phyloP scores from a whole-genome alignment of 2,888 invertebrate species.

The Galeopsomyia nigrocyanea region DNA sequence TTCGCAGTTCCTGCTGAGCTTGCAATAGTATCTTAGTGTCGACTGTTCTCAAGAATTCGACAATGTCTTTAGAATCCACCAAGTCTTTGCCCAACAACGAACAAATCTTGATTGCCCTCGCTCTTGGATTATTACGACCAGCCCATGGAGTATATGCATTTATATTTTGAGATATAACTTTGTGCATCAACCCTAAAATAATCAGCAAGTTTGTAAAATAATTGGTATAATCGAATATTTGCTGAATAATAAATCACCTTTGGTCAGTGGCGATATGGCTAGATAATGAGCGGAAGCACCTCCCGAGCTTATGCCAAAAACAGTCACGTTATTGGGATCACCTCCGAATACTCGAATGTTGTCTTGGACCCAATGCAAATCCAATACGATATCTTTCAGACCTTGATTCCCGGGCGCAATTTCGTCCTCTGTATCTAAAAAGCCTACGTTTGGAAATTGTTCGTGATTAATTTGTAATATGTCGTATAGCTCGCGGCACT shows the following conservation, averaged over 20 bases:
- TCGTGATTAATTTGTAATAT: too few relatives aligned
- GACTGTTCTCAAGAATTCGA: conserved; percentile 55
- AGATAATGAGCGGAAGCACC: conserved; percentile 18
- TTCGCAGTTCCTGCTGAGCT: conserved; percentile 38
- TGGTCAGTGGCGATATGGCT: conserved; percentile 15
- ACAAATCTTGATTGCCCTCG: conserved; percentile 50
- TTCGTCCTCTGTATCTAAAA: conserved; percentile 47
- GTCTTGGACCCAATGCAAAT: conserved; percentile 47
- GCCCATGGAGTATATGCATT: conserved; percentile 53
- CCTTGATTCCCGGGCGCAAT: conserved; percentile 50
- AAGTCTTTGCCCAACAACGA: conserved; percentile 53
- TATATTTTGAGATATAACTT: conserved; percentile 61
- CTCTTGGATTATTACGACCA: conserved; percentile 34
- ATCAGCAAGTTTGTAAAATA: conserved; percentile 9
- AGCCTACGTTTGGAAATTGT: conserved; percentile 39
- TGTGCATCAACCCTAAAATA: conserved; percentile 63
- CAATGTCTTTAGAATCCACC: conserved; percentile 51
- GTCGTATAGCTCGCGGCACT: too few relatives aligned
- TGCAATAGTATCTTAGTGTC: conserved; percentile 51
- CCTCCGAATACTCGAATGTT: conserved; percentile 49
- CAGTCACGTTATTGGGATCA: conserved; percentile 49
- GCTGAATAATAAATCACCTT: conserved; percentile 1
- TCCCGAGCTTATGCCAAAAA: conserved; percentile 43
- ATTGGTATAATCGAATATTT: background rate
- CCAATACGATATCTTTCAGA: conserved; percentile 50